phyloP scores from a whole-genome alignment of 1,140 invertebrate species.

The Drosophila lini region DNA sequence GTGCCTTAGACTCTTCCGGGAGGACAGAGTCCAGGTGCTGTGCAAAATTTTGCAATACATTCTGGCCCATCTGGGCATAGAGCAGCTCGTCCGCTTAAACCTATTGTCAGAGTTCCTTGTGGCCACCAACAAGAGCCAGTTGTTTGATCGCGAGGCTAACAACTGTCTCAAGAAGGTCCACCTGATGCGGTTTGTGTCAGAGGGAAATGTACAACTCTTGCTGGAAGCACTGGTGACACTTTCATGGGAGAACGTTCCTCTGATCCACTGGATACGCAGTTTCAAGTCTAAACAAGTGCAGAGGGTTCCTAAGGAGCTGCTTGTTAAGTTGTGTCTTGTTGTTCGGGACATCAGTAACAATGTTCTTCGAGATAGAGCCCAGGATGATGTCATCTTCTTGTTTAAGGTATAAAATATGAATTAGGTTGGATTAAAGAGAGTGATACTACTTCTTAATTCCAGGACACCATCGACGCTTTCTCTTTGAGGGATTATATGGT shows the following conservation, averaged over 20 bases:
- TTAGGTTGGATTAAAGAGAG: background rate
- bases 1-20: background rate
- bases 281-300: background rate
- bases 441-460: background rate
- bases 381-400: background rate
- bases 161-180: background rate
- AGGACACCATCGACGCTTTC: background rate
- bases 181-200: background rate
- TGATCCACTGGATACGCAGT: background rate
- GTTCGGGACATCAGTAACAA: background rate
- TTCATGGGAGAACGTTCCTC: background rate
- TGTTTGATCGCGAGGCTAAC: background rate
- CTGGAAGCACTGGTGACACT: background rate
- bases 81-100: background rate
- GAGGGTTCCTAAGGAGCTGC: background rate
- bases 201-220: background rate
- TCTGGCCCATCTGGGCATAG: background rate
- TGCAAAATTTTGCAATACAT: background rate
- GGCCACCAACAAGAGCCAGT: background rate
- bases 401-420: background rate
- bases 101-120: background rate
- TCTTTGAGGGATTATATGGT: background rate
- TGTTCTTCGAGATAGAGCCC: background rate
- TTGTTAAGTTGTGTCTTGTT: background rate
- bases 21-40: background rate